Evolutionary conservation across 2,113 vertebrate species (phyloP).

Genomic region (Lampris incognitus): DNA sequence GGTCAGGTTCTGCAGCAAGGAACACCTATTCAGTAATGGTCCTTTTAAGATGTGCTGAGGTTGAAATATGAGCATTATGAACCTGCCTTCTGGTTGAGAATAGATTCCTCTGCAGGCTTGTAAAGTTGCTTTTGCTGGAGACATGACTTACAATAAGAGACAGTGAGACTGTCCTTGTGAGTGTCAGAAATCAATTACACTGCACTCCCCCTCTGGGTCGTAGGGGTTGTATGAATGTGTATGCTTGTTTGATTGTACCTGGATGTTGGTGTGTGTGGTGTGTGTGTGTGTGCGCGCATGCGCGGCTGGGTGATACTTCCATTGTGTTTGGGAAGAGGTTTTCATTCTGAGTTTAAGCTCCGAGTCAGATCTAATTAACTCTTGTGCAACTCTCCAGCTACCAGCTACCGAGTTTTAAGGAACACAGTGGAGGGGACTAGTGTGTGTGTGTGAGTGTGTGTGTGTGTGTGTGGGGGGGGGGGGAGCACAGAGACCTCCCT

Average conservation of each 20-base stretch:
- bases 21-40: slow-evolving; percentile 61
- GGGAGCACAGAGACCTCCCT: slow-evolving; percentile 1
- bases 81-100: slow-evolving; percentile 71
- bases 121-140: slow-evolving; percentile 64
- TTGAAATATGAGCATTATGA: slow-evolving; percentile 76
- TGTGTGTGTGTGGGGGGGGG: background rate
- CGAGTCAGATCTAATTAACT: slow-evolving; percentile 19
- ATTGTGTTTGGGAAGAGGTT: slow-evolving; percentile 26
- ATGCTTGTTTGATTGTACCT: background rate
- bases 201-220: slow-evolving; percentile 48
- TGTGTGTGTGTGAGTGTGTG: no score
- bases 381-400: background rate
- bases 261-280: background rate
- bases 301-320: slow-evolving; percentile 14
- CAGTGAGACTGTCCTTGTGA: slow-evolving; percentile 63
- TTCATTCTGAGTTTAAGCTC: slow-evolving; percentile 20
- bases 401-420: background rate
- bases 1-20: slow-evolving; percentile 45
- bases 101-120: slow-evolving; percentile 66
- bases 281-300: background rate
- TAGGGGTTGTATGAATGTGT: slow-evolving; percentile 40
- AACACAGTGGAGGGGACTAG: background rate
- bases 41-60: slow-evolving; percentile 65
- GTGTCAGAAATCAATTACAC: slow-evolving; percentile 73
- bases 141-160: slow-evolving; percentile 70